Conservation (phyloP, 2,113 vertebrate genomes). For the Protomyctophum bolini region DNA sequence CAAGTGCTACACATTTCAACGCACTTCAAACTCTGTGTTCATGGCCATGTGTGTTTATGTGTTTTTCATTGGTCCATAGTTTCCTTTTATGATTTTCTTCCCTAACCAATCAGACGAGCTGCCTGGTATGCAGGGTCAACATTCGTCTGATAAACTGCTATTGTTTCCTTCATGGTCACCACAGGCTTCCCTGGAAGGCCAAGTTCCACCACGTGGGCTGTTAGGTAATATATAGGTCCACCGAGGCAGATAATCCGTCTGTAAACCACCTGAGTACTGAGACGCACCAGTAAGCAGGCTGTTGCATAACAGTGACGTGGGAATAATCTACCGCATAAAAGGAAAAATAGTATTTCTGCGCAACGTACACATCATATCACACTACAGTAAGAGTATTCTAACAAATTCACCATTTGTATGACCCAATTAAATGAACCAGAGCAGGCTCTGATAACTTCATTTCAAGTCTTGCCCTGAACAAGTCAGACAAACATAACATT, state of each 20-base stretch:
- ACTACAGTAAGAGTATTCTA: too few species aligned
- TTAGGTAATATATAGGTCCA: constrained; percentile 48
- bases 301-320: constrained; percentile 6
- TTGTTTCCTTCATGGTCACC: constrained; percentile 53
- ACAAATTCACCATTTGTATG: too few species aligned
- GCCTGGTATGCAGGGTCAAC: constrained; percentile 35
- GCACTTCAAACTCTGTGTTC: neutral
- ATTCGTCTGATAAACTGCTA: constrained; percentile 64
- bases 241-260: constrained; percentile 38
- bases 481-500: neutral
- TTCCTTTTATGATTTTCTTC: neutral
- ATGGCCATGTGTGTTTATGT: neutral
- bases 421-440: too few species aligned
- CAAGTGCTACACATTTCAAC: constrained; percentile 12
- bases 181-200: constrained; percentile 31
- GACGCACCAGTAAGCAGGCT: constrained; percentile 4
- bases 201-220: constrained; percentile 59
- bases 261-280: constrained; percentile 34
- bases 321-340: neutral
- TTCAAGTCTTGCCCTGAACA: too few species aligned
- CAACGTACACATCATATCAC: too few species aligned
- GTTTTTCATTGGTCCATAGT: neutral
- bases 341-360: neutral
- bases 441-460: too few species aligned
- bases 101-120: neutral